These are phyloP conservation scores for Sciaenops ocellatus DNA, from an alignment of 2,797 vertebrate genomes.

Conservation along the genomic window DNA sequence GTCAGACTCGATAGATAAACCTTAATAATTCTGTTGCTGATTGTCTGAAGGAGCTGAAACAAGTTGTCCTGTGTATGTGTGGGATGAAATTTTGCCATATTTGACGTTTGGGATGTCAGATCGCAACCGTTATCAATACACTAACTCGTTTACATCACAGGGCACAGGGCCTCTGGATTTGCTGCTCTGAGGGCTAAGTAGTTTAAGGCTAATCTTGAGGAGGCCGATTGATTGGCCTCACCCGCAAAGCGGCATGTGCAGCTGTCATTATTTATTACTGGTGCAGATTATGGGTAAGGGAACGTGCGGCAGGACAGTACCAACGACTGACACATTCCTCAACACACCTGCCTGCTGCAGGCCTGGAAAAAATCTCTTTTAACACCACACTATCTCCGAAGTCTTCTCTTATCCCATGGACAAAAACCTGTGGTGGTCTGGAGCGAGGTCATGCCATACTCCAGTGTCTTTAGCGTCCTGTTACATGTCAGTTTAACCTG, in stretches of 20 bases:
- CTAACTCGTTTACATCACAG: constrained; percentile 58
- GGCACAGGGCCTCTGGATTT: constrained; percentile 76
- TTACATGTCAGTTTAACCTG: neutral
- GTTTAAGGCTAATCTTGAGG: constrained; percentile 90
- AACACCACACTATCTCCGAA: constrained; percentile 19
- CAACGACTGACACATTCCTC: constrained; percentile 23
- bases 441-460: neutral
- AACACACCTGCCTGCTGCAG: constrained; percentile 28
- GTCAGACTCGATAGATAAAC: neutral
- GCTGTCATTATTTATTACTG: constrained; percentile 89
- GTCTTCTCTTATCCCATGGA: constrained; percentile 31
- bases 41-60: neutral
- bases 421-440: constrained; percentile 27
- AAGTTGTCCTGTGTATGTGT: neutral
- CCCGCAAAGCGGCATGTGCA: constrained; percentile 85
- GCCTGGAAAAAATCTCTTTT: constrained; percentile 30
- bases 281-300: constrained; percentile 75
- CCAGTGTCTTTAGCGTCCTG: neutral
- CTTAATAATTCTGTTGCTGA: neutral
- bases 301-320: constrained; percentile 45
- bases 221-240: constrained; percentile 88
- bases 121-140: constrained; percentile 37
- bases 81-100: neutral
- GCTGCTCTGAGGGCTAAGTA: constrained; percentile 84
- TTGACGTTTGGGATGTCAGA: constrained; percentile 17